Percentiles rank a stretch among this genome's conserved stretches.
Conservation (phyloP, 1,140 invertebrate genomes). For the Cyclargus thomasi region DNA sequence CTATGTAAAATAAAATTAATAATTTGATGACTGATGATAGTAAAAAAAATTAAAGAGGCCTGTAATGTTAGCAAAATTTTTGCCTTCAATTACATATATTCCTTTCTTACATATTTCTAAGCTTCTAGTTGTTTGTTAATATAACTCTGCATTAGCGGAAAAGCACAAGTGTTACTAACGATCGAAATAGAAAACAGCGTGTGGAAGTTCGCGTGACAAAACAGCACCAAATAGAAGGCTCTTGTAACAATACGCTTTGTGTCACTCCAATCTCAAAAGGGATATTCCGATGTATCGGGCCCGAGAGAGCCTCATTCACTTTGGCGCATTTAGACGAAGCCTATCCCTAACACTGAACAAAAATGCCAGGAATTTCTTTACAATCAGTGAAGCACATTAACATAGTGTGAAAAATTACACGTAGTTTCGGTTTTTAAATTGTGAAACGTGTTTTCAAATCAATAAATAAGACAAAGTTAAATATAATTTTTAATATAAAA, state of each 20-base stretch:
- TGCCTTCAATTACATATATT: too few species aligned
- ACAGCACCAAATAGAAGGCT: slow-evolving; percentile 49
- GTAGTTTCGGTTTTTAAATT: too few species aligned
- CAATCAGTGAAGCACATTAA: neutral
- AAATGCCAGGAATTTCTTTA: neutral
- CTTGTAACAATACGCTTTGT: slow-evolving; percentile 63
- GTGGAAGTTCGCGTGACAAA: slow-evolving; percentile 45
- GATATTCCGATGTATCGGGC: slow-evolving; percentile 64
- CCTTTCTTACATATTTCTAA: too few species aligned
- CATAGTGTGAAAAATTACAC: too few species aligned
- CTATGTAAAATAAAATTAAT: neutral
- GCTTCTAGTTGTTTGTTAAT: too few species aligned
- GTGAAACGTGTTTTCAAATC: too few species aligned
- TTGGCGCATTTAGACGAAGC: slow-evolving; percentile 36
- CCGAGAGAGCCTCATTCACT: slow-evolving; percentile 49
- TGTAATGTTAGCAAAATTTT: too few species aligned
- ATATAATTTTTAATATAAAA: too few species aligned
- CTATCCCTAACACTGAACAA: slow-evolving; percentile 23
- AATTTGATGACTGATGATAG: neutral
- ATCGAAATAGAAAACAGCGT: slow-evolving; percentile 44
- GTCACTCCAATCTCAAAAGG: slow-evolving; percentile 63
- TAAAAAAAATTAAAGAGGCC: too few species aligned
- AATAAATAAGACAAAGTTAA: too few species aligned
- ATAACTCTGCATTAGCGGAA: too few species aligned
- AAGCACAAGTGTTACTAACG: neutral